Percentiles rank a stretch among this genome's conserved stretches.
phyloP scores from a whole-genome alignment of 2,113 vertebrate species.

The Passer domesticus region DNA sequence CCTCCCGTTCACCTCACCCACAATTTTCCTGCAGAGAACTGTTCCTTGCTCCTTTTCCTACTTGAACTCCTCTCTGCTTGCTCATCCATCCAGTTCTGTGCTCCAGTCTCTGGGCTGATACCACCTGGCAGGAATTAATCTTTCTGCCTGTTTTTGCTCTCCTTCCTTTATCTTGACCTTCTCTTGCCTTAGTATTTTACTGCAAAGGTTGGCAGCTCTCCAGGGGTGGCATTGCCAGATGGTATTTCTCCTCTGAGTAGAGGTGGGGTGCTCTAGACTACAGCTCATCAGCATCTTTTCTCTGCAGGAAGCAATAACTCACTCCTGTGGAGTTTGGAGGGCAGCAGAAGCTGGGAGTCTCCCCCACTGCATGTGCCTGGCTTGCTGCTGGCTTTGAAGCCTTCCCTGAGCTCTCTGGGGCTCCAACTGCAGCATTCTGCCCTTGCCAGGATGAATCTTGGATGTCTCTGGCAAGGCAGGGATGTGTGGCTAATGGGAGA shows the following conservation, averaged over 20 bases:
- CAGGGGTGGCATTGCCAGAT: constrained; percentile 59
- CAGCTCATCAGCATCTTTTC: constrained; percentile 55
- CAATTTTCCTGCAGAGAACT: background rate
- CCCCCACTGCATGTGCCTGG: background rate
- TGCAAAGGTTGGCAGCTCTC: constrained; percentile 63
- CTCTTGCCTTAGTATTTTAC: constrained; percentile 28
- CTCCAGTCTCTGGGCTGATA: background rate
- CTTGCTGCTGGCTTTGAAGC: background rate
- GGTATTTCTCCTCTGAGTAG: constrained; percentile 46
- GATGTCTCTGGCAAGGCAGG: background rate
- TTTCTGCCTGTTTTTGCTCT: background rate
- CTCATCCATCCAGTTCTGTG: background rate
- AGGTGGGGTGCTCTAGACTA: constrained; percentile 41
- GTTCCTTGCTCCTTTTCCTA: background rate
- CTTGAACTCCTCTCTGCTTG: background rate
- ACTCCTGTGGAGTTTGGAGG: constrained; percentile 8
- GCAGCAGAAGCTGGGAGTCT: background rate
- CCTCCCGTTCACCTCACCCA: background rate
- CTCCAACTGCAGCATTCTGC: background rate
- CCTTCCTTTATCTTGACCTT: constrained; percentile 52
- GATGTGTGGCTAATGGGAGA: background rate
- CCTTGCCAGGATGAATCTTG: background rate
- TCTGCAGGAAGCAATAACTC: constrained; percentile 15
- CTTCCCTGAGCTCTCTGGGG: background rate
- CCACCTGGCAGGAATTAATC: constrained; percentile 37